Base-by-base conservation (phyloP, 1,140 invertebrate genomes). In the Ylistrum balloti region DNA sequence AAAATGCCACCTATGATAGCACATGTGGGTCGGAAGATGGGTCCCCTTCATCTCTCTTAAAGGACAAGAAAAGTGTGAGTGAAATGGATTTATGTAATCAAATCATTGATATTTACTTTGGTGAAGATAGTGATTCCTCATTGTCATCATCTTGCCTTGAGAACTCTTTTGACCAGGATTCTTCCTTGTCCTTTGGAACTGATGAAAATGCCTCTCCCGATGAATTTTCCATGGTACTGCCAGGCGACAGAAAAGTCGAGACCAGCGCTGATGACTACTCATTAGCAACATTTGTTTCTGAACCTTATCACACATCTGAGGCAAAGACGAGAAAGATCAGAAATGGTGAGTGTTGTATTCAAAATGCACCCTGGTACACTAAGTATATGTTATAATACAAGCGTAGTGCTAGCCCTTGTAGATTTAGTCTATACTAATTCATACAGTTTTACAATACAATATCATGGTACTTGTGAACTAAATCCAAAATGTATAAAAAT, bases 101-200 rank as follows among this genome's bases (percentile, higher is more conserved):
- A 35, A 92, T 92, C 22, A 92, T 92, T 28, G 91, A 89, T 15
- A 90, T 92, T 22, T 92, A 92, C 88, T 92, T 92, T 85, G 88
- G 91, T 85, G 91, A 91, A 45, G 89, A 90, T 9, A 92, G 91
- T 33, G 91, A 92, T 35, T 90, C 89, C 0, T 92, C 91, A 5
- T 48, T 92, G 11, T 92, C 91, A 15, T 92, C 91, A 2, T 92
- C 91, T 0, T 92, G 89, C n/a, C 56, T 92, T 0, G 91, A 92
- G 13, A 89, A 85, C 48, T 90, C 91, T n/a, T 20, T 90, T 22
- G 91, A 92, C 10, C 85, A 86, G 15, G 88, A 86, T 89, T 38
- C 85, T 5, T 87, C 86, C 11, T 56, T 86, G 10, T 88, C 89
- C 11, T 34, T 74, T 0, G 38, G 38, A 28, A 86, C 91, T 45